Evolutionary conservation across 2,888 invertebrate species (phyloP), one percentile per base, ranked within the genome.

Genomic region (Athrips mouffetella): DNA sequence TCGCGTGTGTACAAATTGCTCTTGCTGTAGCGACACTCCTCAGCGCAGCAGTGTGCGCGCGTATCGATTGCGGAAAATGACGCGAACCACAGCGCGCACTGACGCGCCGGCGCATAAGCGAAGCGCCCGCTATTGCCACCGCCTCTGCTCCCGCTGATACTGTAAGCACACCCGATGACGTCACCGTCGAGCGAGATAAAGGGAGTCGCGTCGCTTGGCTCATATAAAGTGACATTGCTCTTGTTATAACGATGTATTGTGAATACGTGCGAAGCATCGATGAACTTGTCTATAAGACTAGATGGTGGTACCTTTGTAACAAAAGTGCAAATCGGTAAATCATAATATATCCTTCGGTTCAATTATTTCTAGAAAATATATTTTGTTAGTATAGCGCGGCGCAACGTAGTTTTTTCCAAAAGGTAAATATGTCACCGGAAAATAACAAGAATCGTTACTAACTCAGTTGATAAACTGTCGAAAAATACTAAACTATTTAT

Each of bases 131-230:
- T 11, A 31, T 44, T 29, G 33, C 45, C 21, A 15, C 39, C 58
- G 70, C 64, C 13, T 56, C 69, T 65, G 73, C 75, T 52, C 53
- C 65, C 55, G 65, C 67, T 1, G 73, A 72, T 8, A 47, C 41
- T 52, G 70, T 70, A 51, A 58, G 73, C 20, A 65, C 79, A 39
- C 70, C 80, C 53, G 75, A 76, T 13, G 67, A 70, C 45, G 60
- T 67, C 25, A 60, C 62, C 20, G 67, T 62, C 2, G 82, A 84
- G 57, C 65, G 73, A 44, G 90, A 90, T 47, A 83, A 89, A 54
- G 83, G 87, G 21, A 87, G 89, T 7, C 76, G 90, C 23, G 90
- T 91, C 5, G 91, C 91, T 20, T 91, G 91, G 91, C 82, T 90
- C 51, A 90, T 90, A 66, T 91, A 89, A 86, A 69, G 29, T 50